phyloP scores from a whole-genome alignment of 2,113 vertebrate species.

The Forbesichthys papilliferus region DNA sequence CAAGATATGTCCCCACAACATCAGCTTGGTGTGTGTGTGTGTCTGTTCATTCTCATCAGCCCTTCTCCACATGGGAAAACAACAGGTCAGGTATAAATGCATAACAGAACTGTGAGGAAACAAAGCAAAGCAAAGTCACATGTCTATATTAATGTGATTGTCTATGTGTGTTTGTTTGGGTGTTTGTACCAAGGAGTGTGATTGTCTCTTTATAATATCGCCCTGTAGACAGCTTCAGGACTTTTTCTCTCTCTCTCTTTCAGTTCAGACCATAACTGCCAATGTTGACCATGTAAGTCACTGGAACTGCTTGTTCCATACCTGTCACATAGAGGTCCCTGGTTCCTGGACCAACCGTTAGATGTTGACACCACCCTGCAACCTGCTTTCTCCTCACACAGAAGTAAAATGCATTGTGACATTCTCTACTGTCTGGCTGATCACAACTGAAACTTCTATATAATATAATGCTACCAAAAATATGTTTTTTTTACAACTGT shows the following conservation, averaged over 20 bases:
- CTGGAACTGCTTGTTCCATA: conserved; percentile 7
- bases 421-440: conserved; percentile 21
- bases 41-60: conserved; percentile 45
- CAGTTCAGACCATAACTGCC: conserved; percentile 7
- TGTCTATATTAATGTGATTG: not conserved
- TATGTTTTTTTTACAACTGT: too few relatives aligned
- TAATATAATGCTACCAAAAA: too few relatives aligned
- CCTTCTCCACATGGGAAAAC: conserved; percentile 31
- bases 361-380: conserved; percentile 30
- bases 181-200: not conserved
- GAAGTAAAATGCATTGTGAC: conserved; percentile 39
- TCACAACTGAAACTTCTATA: conserved; percentile 24
- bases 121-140: conserved; percentile 1
- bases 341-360: conserved; percentile 42
- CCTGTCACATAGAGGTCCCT: conserved; percentile 28
- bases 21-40: conserved; percentile 31
- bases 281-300: conserved; percentile 38
- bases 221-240: not conserved
- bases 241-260: not conserved
- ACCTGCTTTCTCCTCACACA: conserved; percentile 34
- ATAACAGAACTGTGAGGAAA: conserved; percentile 49
- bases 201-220: not conserved
- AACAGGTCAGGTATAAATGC: conserved; percentile 17
- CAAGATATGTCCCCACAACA: conserved; percentile 36
- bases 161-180: not conserved